Conservation (phyloP, 2,113 vertebrate genomes). For the Pachycephala philippinensis region DNA sequence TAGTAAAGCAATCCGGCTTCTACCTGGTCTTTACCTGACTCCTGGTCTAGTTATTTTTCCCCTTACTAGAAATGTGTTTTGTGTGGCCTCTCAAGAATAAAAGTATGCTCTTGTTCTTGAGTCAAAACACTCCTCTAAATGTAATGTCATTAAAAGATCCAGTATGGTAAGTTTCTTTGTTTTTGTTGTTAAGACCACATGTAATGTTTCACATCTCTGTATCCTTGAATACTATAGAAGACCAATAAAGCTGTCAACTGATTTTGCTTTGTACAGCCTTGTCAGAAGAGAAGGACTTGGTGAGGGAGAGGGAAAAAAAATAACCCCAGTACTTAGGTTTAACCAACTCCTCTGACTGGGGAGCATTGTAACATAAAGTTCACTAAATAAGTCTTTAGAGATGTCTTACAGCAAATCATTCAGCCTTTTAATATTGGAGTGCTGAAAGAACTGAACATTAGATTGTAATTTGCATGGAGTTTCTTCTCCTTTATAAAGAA, state of each 20-base stretch:
- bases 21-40: not conserved
- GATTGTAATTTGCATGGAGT: not conserved
- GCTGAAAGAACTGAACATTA: not conserved
- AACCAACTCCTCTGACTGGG: not conserved
- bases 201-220: not conserved
- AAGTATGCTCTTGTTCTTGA: not conserved
- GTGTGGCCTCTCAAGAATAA: not conserved
- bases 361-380: not conserved
- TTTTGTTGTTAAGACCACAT: not conserved
- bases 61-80: not conserved
- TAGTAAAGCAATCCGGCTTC: not conserved
- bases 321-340: not conserved
- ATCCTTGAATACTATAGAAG: not conserved
- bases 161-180: not conserved
- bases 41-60: not conserved
- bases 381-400: not conserved
- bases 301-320: not conserved
- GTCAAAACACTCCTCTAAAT: not conserved
- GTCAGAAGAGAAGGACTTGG: not conserved
- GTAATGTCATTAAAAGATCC: not conserved
- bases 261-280: not conserved
- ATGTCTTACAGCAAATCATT: not conserved
- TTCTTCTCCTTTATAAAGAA: not conserved
- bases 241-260: not conserved
- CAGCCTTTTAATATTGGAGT: not conserved